phyloP scores from a whole-genome alignment of 2,113 vertebrate species.

The Ochotona curzoniae region DNA sequence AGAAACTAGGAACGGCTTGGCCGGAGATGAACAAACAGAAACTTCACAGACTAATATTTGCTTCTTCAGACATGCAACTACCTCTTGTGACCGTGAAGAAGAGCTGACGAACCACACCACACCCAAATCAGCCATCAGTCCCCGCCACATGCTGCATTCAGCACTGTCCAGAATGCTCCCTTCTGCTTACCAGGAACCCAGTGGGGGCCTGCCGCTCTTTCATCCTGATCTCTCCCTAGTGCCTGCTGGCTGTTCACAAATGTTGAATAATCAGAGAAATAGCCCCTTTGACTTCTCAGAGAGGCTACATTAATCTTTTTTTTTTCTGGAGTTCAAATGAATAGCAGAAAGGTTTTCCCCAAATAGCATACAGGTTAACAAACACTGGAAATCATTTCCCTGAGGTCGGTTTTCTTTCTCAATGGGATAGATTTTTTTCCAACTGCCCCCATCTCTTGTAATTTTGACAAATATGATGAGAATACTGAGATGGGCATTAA shows the following conservation, averaged over 20 bases:
- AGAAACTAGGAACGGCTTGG: constrained; percentile 41
- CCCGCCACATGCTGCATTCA: neutral
- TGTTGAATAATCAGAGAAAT: constrained; percentile 47
- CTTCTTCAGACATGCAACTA: neutral
- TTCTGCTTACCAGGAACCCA: neutral
- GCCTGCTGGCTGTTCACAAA: constrained; percentile 31
- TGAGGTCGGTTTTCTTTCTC: too few species aligned
- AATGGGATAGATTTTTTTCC: neutral
- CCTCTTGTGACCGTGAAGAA: neutral
- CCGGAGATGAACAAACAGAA: neutral
- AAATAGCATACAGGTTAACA: neutral
- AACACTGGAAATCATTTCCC: too few species aligned
- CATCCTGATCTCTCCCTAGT: neutral
- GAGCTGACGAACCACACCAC: neutral
- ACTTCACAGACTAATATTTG: neutral
- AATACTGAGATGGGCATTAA: neutral
- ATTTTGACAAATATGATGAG: neutral
- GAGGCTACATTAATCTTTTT: constrained; percentile 52
- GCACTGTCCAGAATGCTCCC: neutral
- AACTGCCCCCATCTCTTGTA: neutral
- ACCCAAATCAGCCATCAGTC: neutral
- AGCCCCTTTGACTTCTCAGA: constrained; percentile 43
- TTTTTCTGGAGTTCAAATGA: constrained; percentile 39
- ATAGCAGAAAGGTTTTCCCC: constrained; percentile 39
- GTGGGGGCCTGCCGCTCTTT: neutral